Conservation (phyloP, 2,888 invertebrate genomes). For the Andrena bucephala region DNA sequence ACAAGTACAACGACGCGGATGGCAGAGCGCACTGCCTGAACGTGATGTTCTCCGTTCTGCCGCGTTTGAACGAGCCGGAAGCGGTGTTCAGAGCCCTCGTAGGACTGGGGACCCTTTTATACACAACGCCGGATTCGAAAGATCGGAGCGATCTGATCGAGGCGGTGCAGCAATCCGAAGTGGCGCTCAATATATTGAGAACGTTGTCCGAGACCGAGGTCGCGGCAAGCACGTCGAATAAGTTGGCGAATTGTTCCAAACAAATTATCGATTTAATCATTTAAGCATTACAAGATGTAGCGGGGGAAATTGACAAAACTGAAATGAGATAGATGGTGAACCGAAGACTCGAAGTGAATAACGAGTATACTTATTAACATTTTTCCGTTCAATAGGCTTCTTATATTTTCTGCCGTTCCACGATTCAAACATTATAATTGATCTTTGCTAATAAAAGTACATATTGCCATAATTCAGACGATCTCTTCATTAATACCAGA, state of each 20-base stretch:
- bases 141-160: slow-evolving; percentile 75
- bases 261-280: slow-evolving; percentile 80
- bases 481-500: slow-evolving; percentile 38
- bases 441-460: slow-evolving; percentile 63
- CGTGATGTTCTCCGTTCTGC: slow-evolving; percentile 86
- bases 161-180: slow-evolving; percentile 76
- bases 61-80: slow-evolving; percentile 89
- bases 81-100: slow-evolving; percentile 92
- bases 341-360: slow-evolving; percentile 43
- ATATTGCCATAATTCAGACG: slow-evolving; percentile 55
- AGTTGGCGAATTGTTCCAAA: slow-evolving; percentile 79
- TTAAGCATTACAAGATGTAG: slow-evolving; percentile 59
- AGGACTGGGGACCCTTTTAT: slow-evolving; percentile 90
- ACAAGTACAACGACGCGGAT: slow-evolving; percentile 86
- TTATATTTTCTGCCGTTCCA: slow-evolving; percentile 59
- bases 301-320: neutral
- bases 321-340: slow-evolving; percentile 13
- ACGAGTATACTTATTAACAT: slow-evolving; percentile 37
- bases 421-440: slow-evolving; percentile 56
- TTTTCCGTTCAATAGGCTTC: slow-evolving; percentile 54
- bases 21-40: slow-evolving; percentile 86
- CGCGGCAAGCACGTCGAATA: slow-evolving; percentile 68
- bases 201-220: slow-evolving; percentile 74
- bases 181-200: slow-evolving; percentile 73
- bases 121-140: slow-evolving; percentile 83